These are phyloP conservation scores for Cynopterus sphinx DNA, from an alignment of 2,797 vertebrate species.

Conservation along the genomic window DNA sequence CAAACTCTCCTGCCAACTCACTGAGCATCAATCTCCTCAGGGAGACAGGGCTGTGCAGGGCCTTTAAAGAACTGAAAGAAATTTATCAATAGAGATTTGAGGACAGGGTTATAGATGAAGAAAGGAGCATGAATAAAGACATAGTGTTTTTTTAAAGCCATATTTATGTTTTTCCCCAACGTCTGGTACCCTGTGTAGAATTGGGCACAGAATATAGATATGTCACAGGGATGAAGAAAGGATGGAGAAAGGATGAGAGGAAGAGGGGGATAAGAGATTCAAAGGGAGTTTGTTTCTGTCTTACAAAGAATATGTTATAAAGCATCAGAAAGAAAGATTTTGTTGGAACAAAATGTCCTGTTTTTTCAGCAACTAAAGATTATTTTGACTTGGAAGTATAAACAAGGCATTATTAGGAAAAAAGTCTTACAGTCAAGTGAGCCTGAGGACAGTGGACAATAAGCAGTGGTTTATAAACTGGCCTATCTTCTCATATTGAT, in stretches of 20 bases:
- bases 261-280: not conserved
- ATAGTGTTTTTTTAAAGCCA: not conserved
- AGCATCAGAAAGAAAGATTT: not conserved
- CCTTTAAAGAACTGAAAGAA: not conserved
- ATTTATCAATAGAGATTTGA: not conserved
- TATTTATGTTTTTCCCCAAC: not conserved
- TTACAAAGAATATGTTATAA: not conserved
- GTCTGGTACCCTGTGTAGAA: not conserved
- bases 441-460: not conserved
- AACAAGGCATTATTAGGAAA: constrained; percentile 16
- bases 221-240: not conserved
- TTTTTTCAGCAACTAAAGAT: not conserved
- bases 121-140: not conserved
- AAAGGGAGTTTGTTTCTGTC: not conserved
- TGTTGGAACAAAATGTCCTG: not conserved
- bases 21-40: not conserved
- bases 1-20: not conserved
- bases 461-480: not conserved
- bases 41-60: not conserved
- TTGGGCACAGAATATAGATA: too few relatives aligned
- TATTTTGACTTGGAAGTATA: constrained; percentile 29
- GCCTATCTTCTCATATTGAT: not conserved
- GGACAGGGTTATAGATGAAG: not conserved
- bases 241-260: not conserved
- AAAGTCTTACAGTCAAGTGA: not conserved